phyloP scores from a whole-genome alignment of 2,113 vertebrate species.

The Menidia beryllina region DNA sequence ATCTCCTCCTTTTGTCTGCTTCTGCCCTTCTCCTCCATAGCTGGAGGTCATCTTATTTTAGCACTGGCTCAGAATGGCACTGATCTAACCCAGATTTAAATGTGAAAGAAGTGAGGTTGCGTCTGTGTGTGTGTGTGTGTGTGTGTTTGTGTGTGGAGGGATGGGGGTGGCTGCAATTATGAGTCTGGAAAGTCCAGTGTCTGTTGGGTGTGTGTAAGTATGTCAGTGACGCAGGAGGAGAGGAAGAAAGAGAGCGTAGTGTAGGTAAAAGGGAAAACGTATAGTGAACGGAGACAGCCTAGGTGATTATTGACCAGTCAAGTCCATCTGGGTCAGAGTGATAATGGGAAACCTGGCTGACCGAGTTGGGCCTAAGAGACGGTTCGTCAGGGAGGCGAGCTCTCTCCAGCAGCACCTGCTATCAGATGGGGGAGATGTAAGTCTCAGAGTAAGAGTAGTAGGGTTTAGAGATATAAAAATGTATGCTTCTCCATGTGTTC shows the following conservation, averaged over 20 bases:
- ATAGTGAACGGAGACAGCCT: constrained; percentile 15
- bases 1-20: constrained; percentile 47
- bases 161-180: constrained; percentile 34
- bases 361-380: constrained; percentile 71
- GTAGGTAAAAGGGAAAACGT: constrained; percentile 49
- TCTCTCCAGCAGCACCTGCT: constrained; percentile 80
- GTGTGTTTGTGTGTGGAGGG: constrained; percentile 16
- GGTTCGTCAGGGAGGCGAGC: constrained; percentile 63
- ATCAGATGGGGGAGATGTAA: constrained; percentile 78
- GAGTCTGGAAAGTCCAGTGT: constrained; percentile 55
- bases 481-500: background rate
- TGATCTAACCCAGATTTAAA: constrained; percentile 79
- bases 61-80: constrained; percentile 70
- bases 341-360: constrained; percentile 80
- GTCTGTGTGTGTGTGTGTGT: constrained; percentile 16
- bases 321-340: constrained; percentile 51
- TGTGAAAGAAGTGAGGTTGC: constrained; percentile 29
- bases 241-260: constrained; percentile 38
- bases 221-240: constrained; percentile 71
- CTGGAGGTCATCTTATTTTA: constrained; percentile 80
- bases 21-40: constrained; percentile 56
- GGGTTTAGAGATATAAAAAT: background rate
- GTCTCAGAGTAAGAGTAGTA: constrained; percentile 40
- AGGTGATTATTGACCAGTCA: constrained; percentile 20
- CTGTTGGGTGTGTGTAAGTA: constrained; percentile 54